These are phyloP conservation scores for Hemaris fuciformis DNA, from an alignment of 2,888 invertebrate species.

Conservation along the genomic window DNA sequence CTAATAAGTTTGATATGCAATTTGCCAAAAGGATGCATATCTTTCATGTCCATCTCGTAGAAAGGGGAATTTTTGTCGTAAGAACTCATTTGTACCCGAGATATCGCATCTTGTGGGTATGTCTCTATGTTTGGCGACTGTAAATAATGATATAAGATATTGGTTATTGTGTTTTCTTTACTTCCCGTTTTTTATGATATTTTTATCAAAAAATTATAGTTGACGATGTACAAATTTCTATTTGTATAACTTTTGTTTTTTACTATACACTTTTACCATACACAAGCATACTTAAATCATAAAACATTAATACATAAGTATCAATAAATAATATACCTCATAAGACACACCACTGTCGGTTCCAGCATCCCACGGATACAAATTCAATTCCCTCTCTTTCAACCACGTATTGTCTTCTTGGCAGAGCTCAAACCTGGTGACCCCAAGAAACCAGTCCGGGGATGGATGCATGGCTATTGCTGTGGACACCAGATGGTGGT, in stretches of 20 bases:
- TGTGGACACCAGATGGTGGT: slow-evolving; percentile 59
- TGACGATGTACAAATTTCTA: no score
- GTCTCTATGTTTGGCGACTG: slow-evolving; percentile 66
- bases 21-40: slow-evolving; percentile 68
- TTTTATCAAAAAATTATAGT: no score
- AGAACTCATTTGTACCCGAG: slow-evolving; percentile 65
- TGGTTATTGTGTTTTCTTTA: no score
- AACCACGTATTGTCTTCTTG: slow-evolving; percentile 94
- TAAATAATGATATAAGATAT: not conserved
- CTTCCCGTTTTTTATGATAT: no score
- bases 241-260: no score
- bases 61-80: slow-evolving; percentile 71
- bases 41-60: slow-evolving; percentile 64
- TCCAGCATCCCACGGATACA: slow-evolving; percentile 98
- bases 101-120: slow-evolving; percentile 62
- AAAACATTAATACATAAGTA: no score
- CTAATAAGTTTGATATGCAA: slow-evolving; percentile 58
- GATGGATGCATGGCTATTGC: slow-evolving; percentile 73
- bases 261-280: no score
- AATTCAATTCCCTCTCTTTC: slow-evolving; percentile 88
- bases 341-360: slow-evolving; percentile 96
- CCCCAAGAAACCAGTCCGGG: slow-evolving; percentile 98
- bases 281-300: no score
- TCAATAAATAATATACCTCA: no score
- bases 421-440: slow-evolving; percentile 94